These are phyloP conservation scores for Spilosoma lubricipeda DNA, from an alignment of 2,888 invertebrate species.

Conservation along the genomic window DNA sequence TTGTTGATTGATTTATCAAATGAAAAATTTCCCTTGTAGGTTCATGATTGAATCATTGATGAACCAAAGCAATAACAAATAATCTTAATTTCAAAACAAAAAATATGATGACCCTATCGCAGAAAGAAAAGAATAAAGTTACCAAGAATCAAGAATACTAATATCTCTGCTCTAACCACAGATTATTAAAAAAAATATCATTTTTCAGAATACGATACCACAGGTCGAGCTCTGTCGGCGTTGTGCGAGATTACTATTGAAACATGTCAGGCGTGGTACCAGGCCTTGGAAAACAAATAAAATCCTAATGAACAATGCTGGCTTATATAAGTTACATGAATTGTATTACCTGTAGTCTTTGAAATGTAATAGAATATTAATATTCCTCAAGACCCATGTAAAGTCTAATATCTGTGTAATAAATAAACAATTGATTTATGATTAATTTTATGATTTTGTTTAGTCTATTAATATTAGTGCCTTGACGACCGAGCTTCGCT, in stretches of 20 bases:
- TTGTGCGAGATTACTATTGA: slow-evolving; percentile 94
- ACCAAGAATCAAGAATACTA: too few relatives aligned
- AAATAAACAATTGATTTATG: neutral
- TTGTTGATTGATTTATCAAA: too few relatives aligned
- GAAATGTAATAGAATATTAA: slow-evolving; percentile 7
- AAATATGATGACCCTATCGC: too few relatives aligned
- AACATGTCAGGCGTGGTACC: slow-evolving; percentile 93
- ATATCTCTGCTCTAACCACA: neutral
- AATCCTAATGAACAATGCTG: neutral
- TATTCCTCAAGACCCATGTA: neutral
- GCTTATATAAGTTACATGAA: neutral
- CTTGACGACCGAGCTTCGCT: too few relatives aligned
- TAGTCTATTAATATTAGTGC: too few relatives aligned
- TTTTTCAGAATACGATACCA: slow-evolving; percentile 89
- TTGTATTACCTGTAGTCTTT: slow-evolving; percentile 19
- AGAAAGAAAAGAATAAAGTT: too few relatives aligned
- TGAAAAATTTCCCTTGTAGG: too few relatives aligned
- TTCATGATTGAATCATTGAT: too few relatives aligned
- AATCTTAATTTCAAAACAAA: too few relatives aligned
- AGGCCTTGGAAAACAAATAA: slow-evolving; percentile 71
- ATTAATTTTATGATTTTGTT: neutral
- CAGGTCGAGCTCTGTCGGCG: slow-evolving; percentile 90
- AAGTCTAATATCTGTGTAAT: neutral
- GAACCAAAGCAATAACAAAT: too few relatives aligned
- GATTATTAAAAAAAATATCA: neutral